Percentiles rank a stretch among this genome's conserved stretches.
phyloP scores from a whole-genome alignment of 1,140 invertebrate genomes.

The Eciton burchellii region DNA sequence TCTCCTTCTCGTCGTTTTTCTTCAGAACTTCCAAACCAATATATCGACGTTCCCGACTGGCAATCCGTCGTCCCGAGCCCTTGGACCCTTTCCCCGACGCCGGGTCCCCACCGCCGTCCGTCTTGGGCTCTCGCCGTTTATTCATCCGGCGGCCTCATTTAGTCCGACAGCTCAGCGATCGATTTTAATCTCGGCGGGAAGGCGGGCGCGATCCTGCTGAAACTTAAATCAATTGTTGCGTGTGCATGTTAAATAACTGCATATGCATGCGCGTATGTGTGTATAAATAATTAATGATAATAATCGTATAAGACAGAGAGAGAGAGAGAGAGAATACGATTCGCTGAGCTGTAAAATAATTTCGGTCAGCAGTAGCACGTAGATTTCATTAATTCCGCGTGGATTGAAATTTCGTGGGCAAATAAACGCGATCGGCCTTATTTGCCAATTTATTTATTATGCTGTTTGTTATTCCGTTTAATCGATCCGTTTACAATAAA shows the following conservation, averaged over 20 bases:
- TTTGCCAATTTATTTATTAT: no score
- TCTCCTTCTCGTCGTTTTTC: slow-evolving; percentile 37
- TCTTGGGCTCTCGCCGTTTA: slow-evolving; percentile 33
- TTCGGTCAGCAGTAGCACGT: background rate
- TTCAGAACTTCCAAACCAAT: slow-evolving; percentile 41
- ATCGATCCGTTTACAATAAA: background rate
- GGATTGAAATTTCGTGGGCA: background rate
- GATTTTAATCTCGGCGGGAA: background rate
- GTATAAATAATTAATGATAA: no score
- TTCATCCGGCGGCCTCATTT: slow-evolving; percentile 44
- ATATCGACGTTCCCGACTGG: slow-evolving; percentile 51
- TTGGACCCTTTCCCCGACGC: slow-evolving; percentile 45
- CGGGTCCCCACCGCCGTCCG: slow-evolving; percentile 4
- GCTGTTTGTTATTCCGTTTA: background rate
- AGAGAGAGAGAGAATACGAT: background rate
- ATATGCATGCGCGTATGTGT: no score
- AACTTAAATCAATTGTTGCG: no score
- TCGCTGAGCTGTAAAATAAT: background rate
- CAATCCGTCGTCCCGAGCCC: slow-evolving; percentile 58
- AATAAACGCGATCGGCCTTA: background rate
- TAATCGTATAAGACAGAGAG: background rate
- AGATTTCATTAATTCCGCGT: background rate
- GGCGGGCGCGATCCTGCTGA: background rate
- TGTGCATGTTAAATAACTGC: no score
- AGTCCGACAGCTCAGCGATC: slow-evolving; percentile 13